Evolutionary conservation across 1,140 invertebrate species (phyloP).

Genomic region (Drosophila parvula): DNA sequence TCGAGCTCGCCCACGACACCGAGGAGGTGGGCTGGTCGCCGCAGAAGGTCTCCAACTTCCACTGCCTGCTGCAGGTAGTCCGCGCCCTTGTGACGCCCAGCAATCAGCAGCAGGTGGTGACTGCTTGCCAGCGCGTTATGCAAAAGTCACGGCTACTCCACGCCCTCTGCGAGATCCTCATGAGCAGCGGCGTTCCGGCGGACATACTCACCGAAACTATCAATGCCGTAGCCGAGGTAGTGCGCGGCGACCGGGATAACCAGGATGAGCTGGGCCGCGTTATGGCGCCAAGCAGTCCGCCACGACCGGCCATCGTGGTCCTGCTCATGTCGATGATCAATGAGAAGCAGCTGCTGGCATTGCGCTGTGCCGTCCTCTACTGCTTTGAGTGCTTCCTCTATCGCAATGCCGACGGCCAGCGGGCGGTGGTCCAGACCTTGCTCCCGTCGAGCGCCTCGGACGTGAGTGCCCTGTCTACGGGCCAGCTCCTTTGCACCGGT

Average conservation of each 20-base stretch:
- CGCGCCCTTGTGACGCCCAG: slow-evolving; percentile 95
- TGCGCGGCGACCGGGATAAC: slow-evolving; percentile 94
- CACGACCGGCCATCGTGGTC: slow-evolving; percentile 96
- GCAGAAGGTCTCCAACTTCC: slow-evolving; percentile 97
- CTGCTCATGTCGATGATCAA: slow-evolving; percentile 99
- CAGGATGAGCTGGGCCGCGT: slow-evolving; percentile 96
- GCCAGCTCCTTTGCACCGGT: slow-evolving; percentile 97
- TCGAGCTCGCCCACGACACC: slow-evolving; percentile 88
- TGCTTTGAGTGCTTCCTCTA: slow-evolving; percentile 98
- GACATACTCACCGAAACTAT: slow-evolving; percentile 98
- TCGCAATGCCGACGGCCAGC: slow-evolving; percentile 96
- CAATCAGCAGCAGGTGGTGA: slow-evolving; percentile 89
- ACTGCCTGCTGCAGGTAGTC: slow-evolving; percentile 95
- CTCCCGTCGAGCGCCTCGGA: slow-evolving; percentile 92
- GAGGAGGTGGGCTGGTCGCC: slow-evolving; percentile 94
- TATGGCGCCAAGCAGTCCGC: slow-evolving; percentile 96
- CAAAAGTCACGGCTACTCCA: slow-evolving; percentile 92
- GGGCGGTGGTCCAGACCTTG: slow-evolving; percentile 94
- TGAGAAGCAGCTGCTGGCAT: slow-evolving; percentile 96
- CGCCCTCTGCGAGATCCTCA: slow-evolving; percentile 94
- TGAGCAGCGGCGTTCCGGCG: slow-evolving; percentile 98
- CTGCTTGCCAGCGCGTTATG: slow-evolving; percentile 95
- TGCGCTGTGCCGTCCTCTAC: slow-evolving; percentile 97
- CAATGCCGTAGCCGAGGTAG: slow-evolving; percentile 96
- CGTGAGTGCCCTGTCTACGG: slow-evolving; percentile 88